Conservation (phyloP, 1,140 invertebrate genomes). For the Panagrolaimus sp. region DNA sequence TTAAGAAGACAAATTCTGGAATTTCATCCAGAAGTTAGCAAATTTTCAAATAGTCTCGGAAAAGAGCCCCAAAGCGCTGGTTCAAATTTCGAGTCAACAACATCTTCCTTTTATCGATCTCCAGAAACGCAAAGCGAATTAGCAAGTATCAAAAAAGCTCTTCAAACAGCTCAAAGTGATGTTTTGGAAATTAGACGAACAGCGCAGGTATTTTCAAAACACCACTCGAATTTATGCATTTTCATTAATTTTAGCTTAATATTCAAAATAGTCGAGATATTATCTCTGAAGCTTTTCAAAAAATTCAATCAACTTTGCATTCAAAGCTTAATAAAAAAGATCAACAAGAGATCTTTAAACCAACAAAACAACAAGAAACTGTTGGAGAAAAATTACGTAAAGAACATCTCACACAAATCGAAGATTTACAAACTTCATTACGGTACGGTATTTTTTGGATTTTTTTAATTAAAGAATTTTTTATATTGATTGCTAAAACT, state of each 20-base stretch:
- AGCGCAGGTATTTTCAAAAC: slow-evolving; percentile 13
- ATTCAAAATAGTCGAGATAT: background rate
- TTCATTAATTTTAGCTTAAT: slow-evolving; percentile 10
- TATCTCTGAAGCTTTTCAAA: background rate
- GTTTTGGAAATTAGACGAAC: slow-evolving; percentile 17
- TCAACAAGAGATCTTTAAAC: too few species aligned
- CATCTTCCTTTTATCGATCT: background rate
- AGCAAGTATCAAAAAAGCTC: slow-evolving; percentile 3
- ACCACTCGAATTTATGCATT: background rate
- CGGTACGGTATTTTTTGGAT: background rate
- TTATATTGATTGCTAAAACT: too few species aligned
- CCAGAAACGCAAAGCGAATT: slow-evolving; percentile 12
- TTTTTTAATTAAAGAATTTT: too few species aligned
- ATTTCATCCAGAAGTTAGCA: slow-evolving; percentile 33
- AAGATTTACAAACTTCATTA: background rate
- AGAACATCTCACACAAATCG: slow-evolving; percentile 5
- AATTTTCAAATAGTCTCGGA: slow-evolving; percentile 15
- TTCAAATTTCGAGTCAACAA: slow-evolving; percentile 2
- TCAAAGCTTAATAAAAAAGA: too few species aligned
- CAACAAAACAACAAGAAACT: too few species aligned
- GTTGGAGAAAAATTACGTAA: background rate
- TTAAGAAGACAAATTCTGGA: slow-evolving; percentile 44
- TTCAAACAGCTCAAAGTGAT: slow-evolving; percentile 21
- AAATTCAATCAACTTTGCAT: background rate
- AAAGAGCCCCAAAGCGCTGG: slow-evolving; percentile 2